Percentiles rank a stretch among this genome's conserved stretches.
phyloP scores from a whole-genome alignment of 1,140 invertebrate species.

The Penaeus vannamei region DNA sequence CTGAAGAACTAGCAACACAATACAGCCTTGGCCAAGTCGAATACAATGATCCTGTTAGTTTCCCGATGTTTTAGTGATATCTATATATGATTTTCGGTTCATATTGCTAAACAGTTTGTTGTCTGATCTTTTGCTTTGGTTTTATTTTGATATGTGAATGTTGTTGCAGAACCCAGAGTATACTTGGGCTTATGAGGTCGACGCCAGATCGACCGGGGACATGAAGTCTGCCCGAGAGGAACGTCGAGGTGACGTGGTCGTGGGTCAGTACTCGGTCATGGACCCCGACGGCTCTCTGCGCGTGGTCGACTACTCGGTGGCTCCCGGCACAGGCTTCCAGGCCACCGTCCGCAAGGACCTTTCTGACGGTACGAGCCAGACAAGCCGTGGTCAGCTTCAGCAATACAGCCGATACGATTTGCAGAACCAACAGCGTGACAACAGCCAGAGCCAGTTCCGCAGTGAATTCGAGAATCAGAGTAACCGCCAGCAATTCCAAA shows the following conservation, averaged over 20 bases:
- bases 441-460: background rate
- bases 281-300: slow-evolving; percentile 10
- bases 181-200: slow-evolving; percentile 41
- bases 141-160: background rate
- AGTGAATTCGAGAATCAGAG: background rate
- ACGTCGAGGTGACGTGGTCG: slow-evolving; percentile 48
- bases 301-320: slow-evolving; percentile 29
- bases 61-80: background rate
- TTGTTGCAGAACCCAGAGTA: slow-evolving; percentile 33
- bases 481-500: background rate
- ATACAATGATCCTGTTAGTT: slow-evolving; percentile 38
- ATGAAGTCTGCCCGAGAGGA: slow-evolving; percentile 46
- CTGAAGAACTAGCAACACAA: too few species aligned
- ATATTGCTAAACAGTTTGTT: background rate
- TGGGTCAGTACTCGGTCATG: slow-evolving; percentile 37
- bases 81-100: too few species aligned
- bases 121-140: background rate
- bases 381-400: too few species aligned
- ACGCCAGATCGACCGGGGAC: slow-evolving; percentile 29
- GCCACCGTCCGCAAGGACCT: slow-evolving; percentile 20
- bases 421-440: background rate
- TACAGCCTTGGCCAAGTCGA: background rate
- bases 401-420: background rate
- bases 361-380: background rate
- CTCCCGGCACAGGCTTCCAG: slow-evolving; percentile 43